phyloP scores from a whole-genome alignment of 1,140 invertebrate species.

The Trypoxylus dichotomus region DNA sequence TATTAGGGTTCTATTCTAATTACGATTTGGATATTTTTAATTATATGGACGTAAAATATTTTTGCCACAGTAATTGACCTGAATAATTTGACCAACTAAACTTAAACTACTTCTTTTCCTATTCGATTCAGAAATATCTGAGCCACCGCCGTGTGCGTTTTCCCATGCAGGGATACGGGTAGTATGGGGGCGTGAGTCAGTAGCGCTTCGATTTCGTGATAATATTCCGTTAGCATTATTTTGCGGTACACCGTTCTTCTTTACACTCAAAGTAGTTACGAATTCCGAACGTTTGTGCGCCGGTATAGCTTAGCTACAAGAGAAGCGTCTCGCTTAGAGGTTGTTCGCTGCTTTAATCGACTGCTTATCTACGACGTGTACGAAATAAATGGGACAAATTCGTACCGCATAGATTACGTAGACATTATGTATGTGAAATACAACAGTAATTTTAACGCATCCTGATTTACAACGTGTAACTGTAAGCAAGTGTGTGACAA shows the following conservation, averaged over 20 bases:
- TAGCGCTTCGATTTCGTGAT: neutral
- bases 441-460: neutral
- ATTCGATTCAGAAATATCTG: neutral
- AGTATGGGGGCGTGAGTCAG: neutral
- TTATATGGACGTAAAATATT: too few relatives aligned
- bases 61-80: too few relatives aligned
- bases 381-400: neutral
- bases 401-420: neutral
- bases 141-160: neutral
- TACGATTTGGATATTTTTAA: too few relatives aligned
- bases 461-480: neutral
- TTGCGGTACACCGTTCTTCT: conserved; percentile 16
- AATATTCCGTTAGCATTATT: conserved; percentile 20
- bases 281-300: neutral
- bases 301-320: neutral
- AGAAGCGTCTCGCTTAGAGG: neutral
- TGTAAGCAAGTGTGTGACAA: conserved; percentile 12
- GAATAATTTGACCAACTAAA: too few relatives aligned
- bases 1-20: too few relatives aligned
- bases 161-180: neutral
- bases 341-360: neutral
- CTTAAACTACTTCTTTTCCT: too few relatives aligned
- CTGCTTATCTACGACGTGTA: conserved; percentile 16
- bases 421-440: neutral
- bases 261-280: neutral